Base-by-base conservation (phyloP, 2,113 vertebrate species). In the Mormyrus iriodes region DNA sequence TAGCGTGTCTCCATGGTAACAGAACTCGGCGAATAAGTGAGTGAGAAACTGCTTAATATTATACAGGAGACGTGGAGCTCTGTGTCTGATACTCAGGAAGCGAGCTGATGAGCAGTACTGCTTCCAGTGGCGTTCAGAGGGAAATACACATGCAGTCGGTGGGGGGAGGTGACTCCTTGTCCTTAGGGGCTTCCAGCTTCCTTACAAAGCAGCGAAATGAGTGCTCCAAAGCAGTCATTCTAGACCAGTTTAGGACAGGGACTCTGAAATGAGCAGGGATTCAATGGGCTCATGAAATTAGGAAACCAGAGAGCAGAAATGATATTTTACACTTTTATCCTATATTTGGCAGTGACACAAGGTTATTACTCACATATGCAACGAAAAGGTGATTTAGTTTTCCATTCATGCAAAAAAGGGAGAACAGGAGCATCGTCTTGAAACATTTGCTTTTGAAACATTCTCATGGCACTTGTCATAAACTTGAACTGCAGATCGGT, bases 61-160 rank as follows among this genome's bases (percentile, higher is more conserved):
- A n/a, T 52, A 86, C 13, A 24, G 49, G 21, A 51, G 49, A 24
- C 27, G 84, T 86, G 49, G 49, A 27, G 84, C 49, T 53, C 49
- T 52, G 84, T 85, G 84, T 52, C 44, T 85, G 84, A 51, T 13
- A 84, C 46, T 24, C 48, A 51, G 83, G 83, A 85, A 51, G 83
- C 24, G 48, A 27, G 48, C 5, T 15, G 24, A 27, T 46, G n/a
- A 85, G 44, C 44, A 46, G 83, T 24, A 46, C 13, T 48, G 44
- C 83, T 49, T 27, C 48, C 24, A 19, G n/a, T 86, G 49, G 73
- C 7, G 15, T 19, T 39, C 31, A 42, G 73, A 15, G 35, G 73
- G 73, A 76, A 31, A 76, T 17, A 15, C 35, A 8, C 13, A 39
- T 39, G 73, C 35, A 19, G 73, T 39, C 35, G 35, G 31, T 79